Percentiles rank a stretch among this genome's conserved stretches.
Evolutionary conservation across 2,888 invertebrate genomes (phyloP).

Genomic region (Rhagonycha fulva): DNA sequence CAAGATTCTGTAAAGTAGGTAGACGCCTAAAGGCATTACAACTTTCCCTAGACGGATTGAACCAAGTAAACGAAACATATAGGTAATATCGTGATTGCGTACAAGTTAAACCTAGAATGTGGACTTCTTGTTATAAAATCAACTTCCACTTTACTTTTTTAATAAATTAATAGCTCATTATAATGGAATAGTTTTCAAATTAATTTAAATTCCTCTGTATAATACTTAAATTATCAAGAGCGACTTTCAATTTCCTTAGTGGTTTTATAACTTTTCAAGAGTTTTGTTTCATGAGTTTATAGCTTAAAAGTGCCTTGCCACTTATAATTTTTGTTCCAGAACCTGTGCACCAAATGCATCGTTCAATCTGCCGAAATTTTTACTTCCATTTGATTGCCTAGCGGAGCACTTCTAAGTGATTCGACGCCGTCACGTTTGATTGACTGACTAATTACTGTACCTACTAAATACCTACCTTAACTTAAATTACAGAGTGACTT

Average conservation of each 20-base stretch:
- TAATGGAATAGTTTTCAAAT: not conserved
- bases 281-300: not conserved
- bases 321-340: not conserved
- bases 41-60: constrained; percentile 29
- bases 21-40: constrained; percentile 27
- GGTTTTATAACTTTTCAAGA: not conserved
- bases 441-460: not conserved
- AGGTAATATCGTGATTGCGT: constrained; percentile 17
- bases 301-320: not conserved
- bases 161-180: not conserved
- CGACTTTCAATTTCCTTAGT: not conserved
- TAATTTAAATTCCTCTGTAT: not conserved
- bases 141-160: not conserved
- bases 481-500: not conserved
- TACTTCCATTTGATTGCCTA: not conserved
- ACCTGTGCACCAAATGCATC: no score
- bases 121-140: not conserved
- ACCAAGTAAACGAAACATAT: constrained; percentile 15
- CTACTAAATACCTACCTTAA: not conserved
- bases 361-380: not conserved
- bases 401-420: not conserved
- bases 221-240: not conserved
- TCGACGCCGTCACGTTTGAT: not conserved
- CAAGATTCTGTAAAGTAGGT: constrained; percentile 27
- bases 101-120: not conserved